Evolutionary conservation across 2,113 vertebrate species (phyloP), one percentile per base, ranked within the genome.

Genomic region (Anoplopoma fimbria): DNA sequence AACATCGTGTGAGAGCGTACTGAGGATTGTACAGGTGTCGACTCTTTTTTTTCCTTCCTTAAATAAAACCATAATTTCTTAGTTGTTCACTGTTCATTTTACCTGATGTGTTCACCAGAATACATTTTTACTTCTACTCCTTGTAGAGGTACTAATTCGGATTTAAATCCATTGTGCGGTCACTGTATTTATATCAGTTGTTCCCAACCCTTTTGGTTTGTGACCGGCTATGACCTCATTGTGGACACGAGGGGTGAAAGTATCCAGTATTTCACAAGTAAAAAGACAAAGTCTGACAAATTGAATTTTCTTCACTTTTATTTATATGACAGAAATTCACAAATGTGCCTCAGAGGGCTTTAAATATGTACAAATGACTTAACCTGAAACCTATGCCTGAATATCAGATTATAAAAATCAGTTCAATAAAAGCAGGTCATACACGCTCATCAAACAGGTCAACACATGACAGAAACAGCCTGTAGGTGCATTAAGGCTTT

Each of bases 21-120:
- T 31, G 60, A 80, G 4, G 4, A 40, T 27, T 61, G 53, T 53
- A 19, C 4, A 29, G 10, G 9, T 55, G 15, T 45, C 38, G 0
- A 13, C 6, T 62, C 0, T 61, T 60, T 31, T 49, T 53, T 23
- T 49, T 25, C 12, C 12, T 55, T 55, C 27, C 14, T 69, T 25
- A 29, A 83, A 84, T 87, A 87, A 87, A 84, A 69, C 19, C 23
- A 42, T 34, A 0, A 40, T 76, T 81, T 80, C 21, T 42, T 27
- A 42, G 34, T 23, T 23, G 57, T 27, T 6, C 14, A 9, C 17
- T 10, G 19, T 38, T 21, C 0, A 36, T 33, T 60, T n/a, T 0
- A 36, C 23, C 13, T 3, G 25, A 19, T 47, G n/a, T 8, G 17
- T 69, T 49, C 6, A 10, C 25, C n/a, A 34, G 27, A 8, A 33